Percentiles rank a stretch among this genome's conserved stretches.
phyloP scores from a whole-genome alignment of 1,140 invertebrate genomes.

The Drosophila sucinea region DNA sequence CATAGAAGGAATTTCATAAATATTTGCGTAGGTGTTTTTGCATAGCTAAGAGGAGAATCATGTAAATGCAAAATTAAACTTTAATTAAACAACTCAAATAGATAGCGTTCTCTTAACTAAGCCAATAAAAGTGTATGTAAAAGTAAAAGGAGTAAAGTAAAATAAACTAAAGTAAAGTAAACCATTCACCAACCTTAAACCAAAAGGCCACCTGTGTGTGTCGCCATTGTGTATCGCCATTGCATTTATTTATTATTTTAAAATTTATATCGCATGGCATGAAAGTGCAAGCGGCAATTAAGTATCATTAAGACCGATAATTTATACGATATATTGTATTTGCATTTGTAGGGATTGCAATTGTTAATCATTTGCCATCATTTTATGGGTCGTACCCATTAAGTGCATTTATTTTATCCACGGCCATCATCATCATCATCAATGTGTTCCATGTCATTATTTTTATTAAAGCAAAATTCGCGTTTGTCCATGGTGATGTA shows the following conservation, averaged over 20 bases:
- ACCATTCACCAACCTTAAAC: constrained; percentile 79
- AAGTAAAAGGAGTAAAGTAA: constrained; percentile 12
- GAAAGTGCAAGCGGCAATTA: constrained; percentile 53
- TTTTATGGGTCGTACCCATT: neutral
- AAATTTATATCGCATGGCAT: constrained; percentile 5
- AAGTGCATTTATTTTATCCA: constrained; percentile 3
- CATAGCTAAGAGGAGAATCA: constrained; percentile 32
- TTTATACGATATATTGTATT: neutral
- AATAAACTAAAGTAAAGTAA: neutral
- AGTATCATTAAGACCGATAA: constrained; percentile 35
- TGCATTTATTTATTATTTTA: constrained; percentile 14
- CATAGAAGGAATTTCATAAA: constrained; percentile 47
- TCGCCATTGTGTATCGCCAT: constrained; percentile 16
- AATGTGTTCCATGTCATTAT: neutral
- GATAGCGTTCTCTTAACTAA: constrained; percentile 17
- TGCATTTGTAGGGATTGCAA: neutral
- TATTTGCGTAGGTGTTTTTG: constrained; percentile 70
- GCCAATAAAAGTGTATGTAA: neutral
- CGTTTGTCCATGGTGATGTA: constrained; percentile 34
- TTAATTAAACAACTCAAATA: constrained; percentile 65
- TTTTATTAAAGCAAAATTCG: neutral
- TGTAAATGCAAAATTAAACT: constrained; percentile 71
- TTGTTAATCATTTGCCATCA: constrained; percentile 2
- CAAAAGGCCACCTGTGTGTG: constrained; percentile 75
- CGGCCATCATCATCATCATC: neutral